Conservation (phyloP, 2,113 vertebrate species). For the Taxidea taxus region DNA sequence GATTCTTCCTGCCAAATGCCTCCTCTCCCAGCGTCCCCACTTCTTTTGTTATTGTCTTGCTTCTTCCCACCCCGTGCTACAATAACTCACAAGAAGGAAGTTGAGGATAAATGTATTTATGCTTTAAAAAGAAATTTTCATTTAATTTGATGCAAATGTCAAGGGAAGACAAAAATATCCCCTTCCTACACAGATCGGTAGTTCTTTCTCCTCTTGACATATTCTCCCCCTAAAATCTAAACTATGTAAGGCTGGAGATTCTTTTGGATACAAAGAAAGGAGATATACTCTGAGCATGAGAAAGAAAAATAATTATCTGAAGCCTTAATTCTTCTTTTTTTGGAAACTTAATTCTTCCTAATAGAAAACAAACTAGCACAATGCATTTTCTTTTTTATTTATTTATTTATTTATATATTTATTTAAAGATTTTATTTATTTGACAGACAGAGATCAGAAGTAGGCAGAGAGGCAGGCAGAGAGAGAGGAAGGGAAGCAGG, state of each 20-base stretch:
- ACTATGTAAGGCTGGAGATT: constrained; percentile 10
- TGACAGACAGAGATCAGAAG: too few relatives aligned
- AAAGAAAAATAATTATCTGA: constrained; percentile 1
- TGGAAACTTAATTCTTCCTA: neutral
- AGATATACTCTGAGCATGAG: neutral
- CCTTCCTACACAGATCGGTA: neutral
- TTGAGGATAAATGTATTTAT: neutral
- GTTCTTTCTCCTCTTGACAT: neutral
- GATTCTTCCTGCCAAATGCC: neutral
- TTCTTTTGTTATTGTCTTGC: neutral
- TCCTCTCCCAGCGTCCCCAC: neutral
- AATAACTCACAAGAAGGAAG: neutral
- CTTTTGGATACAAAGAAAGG: constrained; percentile 3
- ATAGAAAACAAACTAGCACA: neutral
- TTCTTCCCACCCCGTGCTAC: neutral
- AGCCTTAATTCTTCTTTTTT: constrained; percentile 5
- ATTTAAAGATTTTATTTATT: too few relatives aligned
- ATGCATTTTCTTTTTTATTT: neutral
- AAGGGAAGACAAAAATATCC: constrained; percentile 31
- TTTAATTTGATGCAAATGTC: constrained; percentile 27
- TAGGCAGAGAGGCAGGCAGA: too few relatives aligned
- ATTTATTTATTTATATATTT: too few relatives aligned
- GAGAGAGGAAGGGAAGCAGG: too few relatives aligned
- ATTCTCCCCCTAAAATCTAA: constrained; percentile 31
- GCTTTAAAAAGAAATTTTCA: constrained; percentile 5